Percentiles rank a stretch among this genome's conserved stretches.
phyloP scores from a whole-genome alignment of 2,113 vertebrate genomes.

The Hippocampus comes region DNA sequence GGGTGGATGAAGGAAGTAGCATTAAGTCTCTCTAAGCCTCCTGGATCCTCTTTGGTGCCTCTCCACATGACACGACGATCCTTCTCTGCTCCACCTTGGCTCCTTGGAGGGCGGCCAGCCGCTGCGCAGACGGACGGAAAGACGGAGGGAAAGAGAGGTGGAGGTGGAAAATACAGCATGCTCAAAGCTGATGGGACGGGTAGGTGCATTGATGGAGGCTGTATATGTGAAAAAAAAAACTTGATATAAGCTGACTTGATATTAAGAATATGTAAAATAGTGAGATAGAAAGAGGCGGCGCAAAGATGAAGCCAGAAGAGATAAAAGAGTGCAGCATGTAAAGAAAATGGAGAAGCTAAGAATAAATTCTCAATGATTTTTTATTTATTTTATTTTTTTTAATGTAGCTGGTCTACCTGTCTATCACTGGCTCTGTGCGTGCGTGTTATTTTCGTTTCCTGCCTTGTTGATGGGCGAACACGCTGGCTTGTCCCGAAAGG shows the following conservation, averaged over 20 bases:
- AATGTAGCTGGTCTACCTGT: constrained; percentile 43
- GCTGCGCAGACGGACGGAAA: constrained; percentile 26
- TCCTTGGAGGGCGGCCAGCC: constrained; percentile 49
- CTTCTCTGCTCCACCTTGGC: constrained; percentile 63
- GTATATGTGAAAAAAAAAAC: constrained; percentile 39
- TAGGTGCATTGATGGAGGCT: constrained; percentile 51
- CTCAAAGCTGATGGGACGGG: constrained; percentile 40
- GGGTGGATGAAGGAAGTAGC: constrained; percentile 38
- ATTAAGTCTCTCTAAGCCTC: constrained; percentile 70
- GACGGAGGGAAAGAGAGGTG: constrained; percentile 18
- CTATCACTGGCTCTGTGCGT: constrained; percentile 25
- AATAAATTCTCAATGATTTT: constrained; percentile 24
- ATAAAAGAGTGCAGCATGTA: constrained; percentile 29
- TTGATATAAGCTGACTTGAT: background rate
- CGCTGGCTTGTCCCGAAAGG: constrained; percentile 63
- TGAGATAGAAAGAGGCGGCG: constrained; percentile 19
- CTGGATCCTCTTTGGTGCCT: constrained; percentile 69
- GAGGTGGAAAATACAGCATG: constrained; percentile 40
- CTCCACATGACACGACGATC: constrained; percentile 66
- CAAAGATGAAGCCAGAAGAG: background rate
- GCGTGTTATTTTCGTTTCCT: constrained; percentile 59
- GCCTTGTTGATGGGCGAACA: constrained; percentile 64
- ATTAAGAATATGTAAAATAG: constrained; percentile 20
- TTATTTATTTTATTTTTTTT: constrained; percentile 20
- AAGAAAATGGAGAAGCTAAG: constrained; percentile 29